These are phyloP conservation scores for Trypoxylon attenuatum DNA, from an alignment of 2,888 invertebrate genomes.

Conservation along the genomic window DNA sequence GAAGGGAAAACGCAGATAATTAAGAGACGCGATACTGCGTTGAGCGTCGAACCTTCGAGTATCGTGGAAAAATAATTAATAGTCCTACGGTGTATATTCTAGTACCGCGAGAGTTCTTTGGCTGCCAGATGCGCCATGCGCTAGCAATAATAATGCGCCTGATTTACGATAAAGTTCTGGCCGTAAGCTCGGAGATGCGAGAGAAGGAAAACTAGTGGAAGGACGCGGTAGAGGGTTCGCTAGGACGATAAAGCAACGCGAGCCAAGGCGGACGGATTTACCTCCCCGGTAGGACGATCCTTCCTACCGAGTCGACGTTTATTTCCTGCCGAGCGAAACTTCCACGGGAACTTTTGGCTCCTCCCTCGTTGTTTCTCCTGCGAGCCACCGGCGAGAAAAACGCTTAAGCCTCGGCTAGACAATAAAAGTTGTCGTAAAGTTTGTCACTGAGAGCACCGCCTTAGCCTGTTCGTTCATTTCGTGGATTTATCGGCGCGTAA, in stretches of 20 bases:
- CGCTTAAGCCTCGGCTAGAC: constrained; percentile 35
- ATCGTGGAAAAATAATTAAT: constrained; percentile 5
- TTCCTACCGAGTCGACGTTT: constrained; percentile 43
- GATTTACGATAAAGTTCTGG: constrained; percentile 63
- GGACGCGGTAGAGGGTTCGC: constrained; percentile 1
- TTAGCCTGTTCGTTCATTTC: constrained; percentile 50
- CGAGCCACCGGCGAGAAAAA: constrained; percentile 5
- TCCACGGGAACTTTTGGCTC: constrained; percentile 18
- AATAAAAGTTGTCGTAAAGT: constrained; percentile 55
- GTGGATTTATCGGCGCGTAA: constrained; percentile 51
- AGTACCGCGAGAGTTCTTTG: not conserved
- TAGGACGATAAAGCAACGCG: constrained; percentile 29
- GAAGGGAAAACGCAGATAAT: too few species aligned
- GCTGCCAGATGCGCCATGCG: constrained; percentile 7
- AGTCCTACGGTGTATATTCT: not conserved
- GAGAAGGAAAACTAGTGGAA: constrained; percentile 4
- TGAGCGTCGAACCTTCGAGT: too few species aligned
- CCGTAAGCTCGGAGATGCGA: constrained; percentile 31
- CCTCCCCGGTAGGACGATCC: constrained; percentile 32
- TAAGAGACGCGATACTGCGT: too few species aligned
- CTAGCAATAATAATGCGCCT: constrained; percentile 61
- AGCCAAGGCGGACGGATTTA: constrained; percentile 9
- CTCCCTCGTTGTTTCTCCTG: constrained; percentile 19
- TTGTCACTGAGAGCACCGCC: constrained; percentile 22
- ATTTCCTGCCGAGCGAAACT: constrained; percentile 19